phyloP scores from a whole-genome alignment of 1,140 invertebrate genomes.

The Drosophila parabipectinata region DNA sequence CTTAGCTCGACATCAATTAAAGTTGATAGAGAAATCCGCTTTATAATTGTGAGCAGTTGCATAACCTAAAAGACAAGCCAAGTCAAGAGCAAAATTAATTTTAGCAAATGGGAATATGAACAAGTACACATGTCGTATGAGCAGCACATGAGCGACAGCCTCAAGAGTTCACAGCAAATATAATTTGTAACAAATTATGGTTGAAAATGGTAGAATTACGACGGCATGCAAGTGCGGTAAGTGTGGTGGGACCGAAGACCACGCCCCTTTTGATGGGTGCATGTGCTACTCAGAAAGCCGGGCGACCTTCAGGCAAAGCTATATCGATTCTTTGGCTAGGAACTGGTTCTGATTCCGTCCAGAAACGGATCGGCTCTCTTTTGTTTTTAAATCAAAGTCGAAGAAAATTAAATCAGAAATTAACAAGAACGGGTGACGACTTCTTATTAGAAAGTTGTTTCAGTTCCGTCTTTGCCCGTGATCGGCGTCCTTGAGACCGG shows the following conservation, averaged over 20 bases:
- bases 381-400: constrained; percentile 35
- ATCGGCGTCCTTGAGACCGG: constrained; percentile 57
- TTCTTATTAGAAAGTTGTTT: constrained; percentile 81
- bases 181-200: constrained; percentile 61
- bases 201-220: constrained; percentile 28
- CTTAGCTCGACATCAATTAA: constrained; percentile 56
- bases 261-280: constrained; percentile 46
- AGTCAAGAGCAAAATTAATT: constrained; percentile 42
- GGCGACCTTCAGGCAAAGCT: constrained; percentile 62
- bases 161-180: constrained; percentile 24
- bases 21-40: constrained; percentile 66
- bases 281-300: constrained; percentile 43
- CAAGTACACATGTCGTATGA: not conserved
- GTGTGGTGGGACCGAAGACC: constrained; percentile 27
- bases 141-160: constrained; percentile 29
- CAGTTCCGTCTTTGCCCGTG: constrained; percentile 65
- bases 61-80: constrained; percentile 56
- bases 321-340: constrained; percentile 53
- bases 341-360: constrained; percentile 69
- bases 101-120: constrained; percentile 12
- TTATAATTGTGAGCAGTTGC: constrained; percentile 60
- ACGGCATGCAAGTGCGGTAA: constrained; percentile 15
- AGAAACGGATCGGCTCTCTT: constrained; percentile 42
- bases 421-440: constrained; percentile 45
- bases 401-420: constrained; percentile 78